These are phyloP conservation scores for Monodelphis domestica DNA, from an alignment of 2,797 vertebrate genomes.

Conservation along the genomic window DNA sequence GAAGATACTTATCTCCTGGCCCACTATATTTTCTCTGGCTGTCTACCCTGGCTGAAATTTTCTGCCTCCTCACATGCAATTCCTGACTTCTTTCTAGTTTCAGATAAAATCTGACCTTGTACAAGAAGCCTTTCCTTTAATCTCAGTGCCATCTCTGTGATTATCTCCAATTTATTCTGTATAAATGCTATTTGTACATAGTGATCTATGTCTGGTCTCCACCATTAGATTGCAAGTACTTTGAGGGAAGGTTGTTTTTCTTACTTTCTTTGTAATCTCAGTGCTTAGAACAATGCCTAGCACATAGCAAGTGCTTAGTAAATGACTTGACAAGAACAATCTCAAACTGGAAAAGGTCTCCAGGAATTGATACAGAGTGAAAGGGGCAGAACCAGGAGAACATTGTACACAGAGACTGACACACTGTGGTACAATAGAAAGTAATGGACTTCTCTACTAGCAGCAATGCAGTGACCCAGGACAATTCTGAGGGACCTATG, in stretches of 20 bases:
- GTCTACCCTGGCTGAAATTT: background rate
- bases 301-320: background rate
- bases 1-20: background rate
- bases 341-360: too few relatives aligned
- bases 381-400: too few relatives aligned
- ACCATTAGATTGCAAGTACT: background rate
- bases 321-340: background rate
- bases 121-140: background rate
- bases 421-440: too few relatives aligned
- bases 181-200: background rate
- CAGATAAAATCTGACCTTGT: background rate
- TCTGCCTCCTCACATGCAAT: background rate
- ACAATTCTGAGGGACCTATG: too few relatives aligned
- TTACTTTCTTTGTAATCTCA: background rate
- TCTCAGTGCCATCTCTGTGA: background rate
- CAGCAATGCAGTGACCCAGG: too few relatives aligned
- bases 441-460: too few relatives aligned
- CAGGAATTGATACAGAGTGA: too few relatives aligned
- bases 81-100: background rate
- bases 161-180: background rate
- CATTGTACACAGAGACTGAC: too few relatives aligned
- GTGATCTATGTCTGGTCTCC: background rate
- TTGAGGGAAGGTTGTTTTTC: background rate
- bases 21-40: background rate
- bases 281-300: background rate